Evolutionary conservation across 1,140 invertebrate species (phyloP).

Genomic region (Drosophila tsacasi): DNA sequence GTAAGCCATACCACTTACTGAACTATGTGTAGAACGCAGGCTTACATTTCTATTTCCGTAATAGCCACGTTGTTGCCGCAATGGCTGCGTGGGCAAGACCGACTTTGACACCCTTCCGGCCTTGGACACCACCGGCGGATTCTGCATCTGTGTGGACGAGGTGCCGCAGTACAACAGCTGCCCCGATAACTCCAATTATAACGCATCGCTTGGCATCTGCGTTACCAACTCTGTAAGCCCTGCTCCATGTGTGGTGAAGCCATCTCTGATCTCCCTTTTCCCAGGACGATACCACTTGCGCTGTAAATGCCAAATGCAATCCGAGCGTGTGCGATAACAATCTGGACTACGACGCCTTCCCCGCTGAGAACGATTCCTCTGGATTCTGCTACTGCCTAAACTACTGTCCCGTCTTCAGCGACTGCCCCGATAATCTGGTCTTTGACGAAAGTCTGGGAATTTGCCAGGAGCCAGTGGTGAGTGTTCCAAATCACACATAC

Average conservation of each 20-base stretch:
- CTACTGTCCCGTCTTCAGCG: conserved; percentile 14
- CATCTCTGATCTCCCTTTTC: background rate
- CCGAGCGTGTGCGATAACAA: background rate
- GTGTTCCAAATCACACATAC: background rate
- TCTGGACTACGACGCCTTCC: conserved; percentile 3
- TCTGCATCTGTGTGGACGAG: conserved; percentile 59
- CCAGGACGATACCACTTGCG: conserved; percentile 1
- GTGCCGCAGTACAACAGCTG: conserved; percentile 20
- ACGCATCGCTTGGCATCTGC: background rate
- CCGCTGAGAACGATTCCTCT: background rate
- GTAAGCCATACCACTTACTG: conserved; percentile 17
- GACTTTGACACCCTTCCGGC: conserved; percentile 51
- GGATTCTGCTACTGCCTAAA: conserved; percentile 45
- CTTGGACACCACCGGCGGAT: conserved; percentile 33
- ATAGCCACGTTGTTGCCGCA: conserved; percentile 55
- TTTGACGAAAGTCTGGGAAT: background rate
- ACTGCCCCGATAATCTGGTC: background rate
- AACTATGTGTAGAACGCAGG: too few relatives aligned
- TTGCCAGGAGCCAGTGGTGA: conserved; percentile 42
- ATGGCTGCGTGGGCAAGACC: conserved; percentile 38
- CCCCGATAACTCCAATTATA: conserved; percentile 6
- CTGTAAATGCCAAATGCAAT: conserved; percentile 29
- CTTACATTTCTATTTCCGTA: background rate
- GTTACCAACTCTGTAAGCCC: background rate
- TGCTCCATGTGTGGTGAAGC: background rate